phyloP scores from a whole-genome alignment of 2,113 vertebrate genomes.

The Dipodomys merriami region DNA sequence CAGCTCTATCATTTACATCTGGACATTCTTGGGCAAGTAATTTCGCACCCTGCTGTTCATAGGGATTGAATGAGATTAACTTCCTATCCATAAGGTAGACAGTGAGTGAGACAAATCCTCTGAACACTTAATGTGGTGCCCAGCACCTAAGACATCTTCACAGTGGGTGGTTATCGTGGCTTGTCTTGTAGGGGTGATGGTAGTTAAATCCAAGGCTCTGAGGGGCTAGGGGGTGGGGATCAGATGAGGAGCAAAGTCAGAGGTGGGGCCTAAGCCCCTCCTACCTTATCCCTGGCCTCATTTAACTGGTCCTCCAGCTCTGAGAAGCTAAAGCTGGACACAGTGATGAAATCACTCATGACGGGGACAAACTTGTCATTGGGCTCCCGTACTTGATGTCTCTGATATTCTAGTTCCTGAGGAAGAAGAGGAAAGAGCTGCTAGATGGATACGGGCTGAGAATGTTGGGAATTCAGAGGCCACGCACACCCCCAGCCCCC shows the following conservation, averaged over 20 bases:
- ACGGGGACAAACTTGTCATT: constrained; percentile 96
- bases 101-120: not conserved
- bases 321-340: constrained; percentile 98
- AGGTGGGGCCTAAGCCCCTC: not conserved
- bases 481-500: not conserved
- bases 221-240: no score
- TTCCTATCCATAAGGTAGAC: not conserved
- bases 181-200: not conserved
- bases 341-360: constrained; percentile 98
- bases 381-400: constrained; percentile 87
- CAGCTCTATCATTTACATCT: not conserved
- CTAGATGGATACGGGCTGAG: not conserved
- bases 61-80: not conserved
- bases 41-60: not conserved
- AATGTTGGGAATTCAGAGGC: not conserved
- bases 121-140: not conserved
- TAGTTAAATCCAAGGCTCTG: no score
- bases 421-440: constrained; percentile 8
- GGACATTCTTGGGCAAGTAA: not conserved
- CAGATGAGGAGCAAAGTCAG: no score
- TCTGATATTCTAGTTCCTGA: constrained; percentile 97
- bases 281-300: constrained; percentile 95
- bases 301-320: constrained; percentile 96
- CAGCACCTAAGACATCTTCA: not conserved
- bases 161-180: not conserved